These are phyloP conservation scores for Galendromus occidentalis DNA, from an alignment of 1,140 invertebrate genomes.

Conservation along the genomic window DNA sequence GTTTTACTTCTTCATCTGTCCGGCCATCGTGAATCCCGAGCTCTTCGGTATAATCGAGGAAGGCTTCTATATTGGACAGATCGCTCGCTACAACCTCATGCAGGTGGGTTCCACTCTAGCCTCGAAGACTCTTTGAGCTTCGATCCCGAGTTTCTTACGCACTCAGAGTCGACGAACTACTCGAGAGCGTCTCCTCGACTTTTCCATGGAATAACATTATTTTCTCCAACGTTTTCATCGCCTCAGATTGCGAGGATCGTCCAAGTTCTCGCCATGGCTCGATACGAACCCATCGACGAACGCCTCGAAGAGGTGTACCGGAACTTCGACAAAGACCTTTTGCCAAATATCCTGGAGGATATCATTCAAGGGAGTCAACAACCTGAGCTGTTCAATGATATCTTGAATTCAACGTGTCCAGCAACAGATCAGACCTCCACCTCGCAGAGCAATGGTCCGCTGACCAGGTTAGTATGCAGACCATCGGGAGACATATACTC, in stretches of 20 bases:
- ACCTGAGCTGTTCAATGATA: neutral
- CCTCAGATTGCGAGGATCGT: conserved; percentile 57
- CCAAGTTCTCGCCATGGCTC: conserved; percentile 65
- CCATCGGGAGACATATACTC: too few relatives aligned
- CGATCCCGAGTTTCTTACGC: conserved; percentile 17
- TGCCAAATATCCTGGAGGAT: conserved; percentile 1
- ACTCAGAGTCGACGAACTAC: too few relatives aligned
- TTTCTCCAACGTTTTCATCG: neutral
- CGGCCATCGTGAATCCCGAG: conserved; percentile 87
- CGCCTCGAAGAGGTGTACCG: conserved; percentile 50
- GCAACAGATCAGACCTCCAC: neutral
- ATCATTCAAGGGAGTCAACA: conserved; percentile 4
- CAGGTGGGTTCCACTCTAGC: too few relatives aligned
- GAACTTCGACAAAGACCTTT: conserved; percentile 44
- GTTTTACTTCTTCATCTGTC: conserved; percentile 83
- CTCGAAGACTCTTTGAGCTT: conserved; percentile 14
- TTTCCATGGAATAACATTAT: too few relatives aligned
- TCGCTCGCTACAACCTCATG: conserved; percentile 77
- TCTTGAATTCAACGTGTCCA: neutral
- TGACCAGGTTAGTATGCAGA: neutral
- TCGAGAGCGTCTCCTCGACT: too few relatives aligned
- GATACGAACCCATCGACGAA: conserved; percentile 52
- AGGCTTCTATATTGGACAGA: conserved; percentile 51
- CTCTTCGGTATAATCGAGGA: conserved; percentile 83
- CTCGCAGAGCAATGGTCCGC: neutral